phyloP scores from a whole-genome alignment of 2,113 vertebrate genomes.

The Gymnorhina tibicen region DNA sequence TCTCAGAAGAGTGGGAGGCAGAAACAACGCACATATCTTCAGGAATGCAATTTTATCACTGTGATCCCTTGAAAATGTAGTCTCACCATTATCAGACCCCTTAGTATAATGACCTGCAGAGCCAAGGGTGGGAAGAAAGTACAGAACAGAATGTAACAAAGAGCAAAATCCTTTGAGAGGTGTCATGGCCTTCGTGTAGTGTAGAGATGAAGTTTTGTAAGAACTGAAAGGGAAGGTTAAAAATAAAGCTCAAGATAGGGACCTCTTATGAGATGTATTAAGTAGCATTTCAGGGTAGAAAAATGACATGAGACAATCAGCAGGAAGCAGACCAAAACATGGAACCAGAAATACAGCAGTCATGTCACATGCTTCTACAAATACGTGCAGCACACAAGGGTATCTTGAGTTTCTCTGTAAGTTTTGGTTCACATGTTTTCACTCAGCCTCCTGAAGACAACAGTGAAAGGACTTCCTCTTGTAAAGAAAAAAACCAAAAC shows the following conservation, averaged over 20 bases:
- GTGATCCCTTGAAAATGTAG: neutral
- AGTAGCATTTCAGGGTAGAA: neutral
- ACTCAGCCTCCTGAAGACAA: neutral
- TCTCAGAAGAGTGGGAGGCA: neutral
- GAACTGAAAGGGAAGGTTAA: neutral
- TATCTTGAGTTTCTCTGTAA: neutral
- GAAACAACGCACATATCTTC: neutral
- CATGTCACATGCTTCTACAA: neutral
- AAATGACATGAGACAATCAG: neutral
- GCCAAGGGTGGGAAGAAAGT: neutral
- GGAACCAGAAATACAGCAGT: neutral
- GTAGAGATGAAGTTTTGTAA: neutral
- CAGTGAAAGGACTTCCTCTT: neutral
- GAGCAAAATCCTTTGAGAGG: neutral
- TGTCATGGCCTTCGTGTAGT: fast-evolving
- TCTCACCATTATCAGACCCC: neutral
- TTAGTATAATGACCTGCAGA: neutral
- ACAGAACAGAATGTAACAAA: neutral
- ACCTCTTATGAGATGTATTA: neutral
- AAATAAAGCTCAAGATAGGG: neutral
- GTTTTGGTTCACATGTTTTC: neutral
- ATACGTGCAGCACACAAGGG: neutral
- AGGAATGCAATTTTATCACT: neutral
- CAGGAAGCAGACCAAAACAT: neutral
- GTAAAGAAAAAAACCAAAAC: neutral